Conservation (phyloP, 2,113 vertebrate genomes). For the Hyperopisus bebe region DNA sequence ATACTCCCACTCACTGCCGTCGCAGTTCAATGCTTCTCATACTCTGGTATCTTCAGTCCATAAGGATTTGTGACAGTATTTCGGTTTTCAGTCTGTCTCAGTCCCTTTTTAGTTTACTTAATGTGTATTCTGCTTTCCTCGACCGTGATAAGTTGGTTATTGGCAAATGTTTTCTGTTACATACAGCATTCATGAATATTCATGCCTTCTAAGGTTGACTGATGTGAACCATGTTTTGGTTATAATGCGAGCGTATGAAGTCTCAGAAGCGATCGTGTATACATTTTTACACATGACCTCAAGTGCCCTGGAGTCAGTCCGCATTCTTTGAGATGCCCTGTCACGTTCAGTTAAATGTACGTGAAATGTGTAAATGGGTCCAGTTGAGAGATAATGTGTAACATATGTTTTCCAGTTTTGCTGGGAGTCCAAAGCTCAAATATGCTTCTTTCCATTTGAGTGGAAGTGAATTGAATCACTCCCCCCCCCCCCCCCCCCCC, state of each 20-base stretch:
- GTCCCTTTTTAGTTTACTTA: neutral
- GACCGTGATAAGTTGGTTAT: neutral
- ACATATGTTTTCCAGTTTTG: neutral
- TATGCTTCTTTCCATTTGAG: neutral
- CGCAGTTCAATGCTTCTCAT: neutral
- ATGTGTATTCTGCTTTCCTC: neutral
- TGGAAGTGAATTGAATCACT: neutral
- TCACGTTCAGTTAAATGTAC: neutral
- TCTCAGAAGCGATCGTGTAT: neutral
- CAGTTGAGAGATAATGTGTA: neutral
- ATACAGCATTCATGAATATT: constrained; percentile 7
- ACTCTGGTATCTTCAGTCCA: neutral
- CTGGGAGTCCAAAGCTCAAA: constrained; percentile 8
- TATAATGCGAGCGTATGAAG: neutral
- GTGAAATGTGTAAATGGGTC: neutral
- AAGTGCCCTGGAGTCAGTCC: neutral
- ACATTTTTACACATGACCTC: neutral
- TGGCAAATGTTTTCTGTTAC: neutral
- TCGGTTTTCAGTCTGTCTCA: neutral
- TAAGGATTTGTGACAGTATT: neutral
- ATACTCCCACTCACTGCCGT: neutral
- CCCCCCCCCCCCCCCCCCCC: neutral
- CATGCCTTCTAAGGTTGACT: neutral
- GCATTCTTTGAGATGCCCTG: neutral
- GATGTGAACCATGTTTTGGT: neutral